Percentiles rank a stretch among this genome's conserved stretches.
Evolutionary conservation across 2,113 vertebrate species (phyloP).

Genomic region (Corythornis cristatus): DNA sequence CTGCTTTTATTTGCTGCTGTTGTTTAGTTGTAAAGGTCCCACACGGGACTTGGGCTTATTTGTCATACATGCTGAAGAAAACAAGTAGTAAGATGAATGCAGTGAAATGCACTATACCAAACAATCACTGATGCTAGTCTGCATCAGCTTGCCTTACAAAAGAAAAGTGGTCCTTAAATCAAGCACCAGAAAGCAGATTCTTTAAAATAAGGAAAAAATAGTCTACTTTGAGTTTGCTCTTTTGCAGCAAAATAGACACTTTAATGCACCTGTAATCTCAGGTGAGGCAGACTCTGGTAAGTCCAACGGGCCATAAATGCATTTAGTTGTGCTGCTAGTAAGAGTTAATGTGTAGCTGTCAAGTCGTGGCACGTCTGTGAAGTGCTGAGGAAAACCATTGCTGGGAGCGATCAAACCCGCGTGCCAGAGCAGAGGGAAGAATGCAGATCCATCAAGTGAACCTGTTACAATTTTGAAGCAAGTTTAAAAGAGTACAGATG

Average conservation of each 20-base stretch:
- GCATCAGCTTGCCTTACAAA: neutral
- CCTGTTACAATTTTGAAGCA: conserved; percentile 2
- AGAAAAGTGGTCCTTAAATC: neutral
- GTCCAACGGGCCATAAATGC: neutral
- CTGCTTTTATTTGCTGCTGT: neutral
- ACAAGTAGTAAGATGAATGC: neutral
- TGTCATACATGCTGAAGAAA: neutral
- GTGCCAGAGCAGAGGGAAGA: neutral
- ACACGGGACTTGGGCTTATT: neutral
- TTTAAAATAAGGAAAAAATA: neutral
- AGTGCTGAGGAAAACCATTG: conserved; percentile 16
- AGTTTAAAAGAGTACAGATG: neutral
- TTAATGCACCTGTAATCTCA: neutral
- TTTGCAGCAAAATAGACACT: neutral
- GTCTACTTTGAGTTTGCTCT: neutral
- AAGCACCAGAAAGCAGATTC: neutral
- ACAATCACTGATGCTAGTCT: neutral
- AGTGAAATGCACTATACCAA: neutral
- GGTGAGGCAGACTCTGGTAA: neutral
- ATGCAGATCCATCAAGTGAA: conserved; percentile 10
- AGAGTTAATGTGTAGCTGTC: conserved; percentile 24
- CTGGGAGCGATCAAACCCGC: neutral
- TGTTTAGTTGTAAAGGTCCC: neutral
- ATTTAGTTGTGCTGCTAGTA: neutral
- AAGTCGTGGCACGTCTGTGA: neutral